Evolutionary conservation across 1,140 invertebrate species (phyloP).

Genomic region (Camponotus pennsylvanicus): DNA sequence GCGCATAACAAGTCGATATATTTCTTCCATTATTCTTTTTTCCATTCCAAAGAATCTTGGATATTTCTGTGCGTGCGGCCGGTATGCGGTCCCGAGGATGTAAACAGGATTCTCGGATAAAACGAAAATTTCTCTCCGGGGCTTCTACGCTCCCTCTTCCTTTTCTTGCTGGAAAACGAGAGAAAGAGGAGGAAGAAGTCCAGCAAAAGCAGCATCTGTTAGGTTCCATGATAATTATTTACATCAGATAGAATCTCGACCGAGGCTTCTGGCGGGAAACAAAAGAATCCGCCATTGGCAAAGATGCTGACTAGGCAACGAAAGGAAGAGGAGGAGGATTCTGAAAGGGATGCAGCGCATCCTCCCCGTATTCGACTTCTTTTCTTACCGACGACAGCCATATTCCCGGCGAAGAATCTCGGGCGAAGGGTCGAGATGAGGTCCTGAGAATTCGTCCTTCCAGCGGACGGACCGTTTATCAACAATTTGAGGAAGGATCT

Average conservation of each 20-base stretch:
- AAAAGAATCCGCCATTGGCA: constrained; percentile 81
- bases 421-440: constrained; percentile 53
- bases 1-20: constrained; percentile 27
- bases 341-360: constrained; percentile 49
- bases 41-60: constrained; percentile 41
- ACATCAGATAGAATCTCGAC: constrained; percentile 85
- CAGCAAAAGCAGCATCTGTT: constrained; percentile 76
- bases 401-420: constrained; percentile 26
- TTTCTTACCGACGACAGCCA: constrained; percentile 63
- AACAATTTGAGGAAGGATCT: constrained; percentile 46
- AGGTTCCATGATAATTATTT: constrained; percentile 85
- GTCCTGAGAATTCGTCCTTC: constrained; percentile 68
- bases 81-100: background rate
- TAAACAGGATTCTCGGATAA: constrained; percentile 70
- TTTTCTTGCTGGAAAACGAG: constrained; percentile 32
- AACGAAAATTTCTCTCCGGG: constrained; percentile 75
- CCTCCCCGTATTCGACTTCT: constrained; percentile 54
- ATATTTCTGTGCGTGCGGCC: constrained; percentile 40
- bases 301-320: constrained; percentile 60
- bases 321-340: constrained; percentile 48
- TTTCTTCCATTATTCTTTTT: constrained; percentile 33
- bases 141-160: constrained; percentile 61
- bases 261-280: constrained; percentile 81
- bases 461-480: constrained; percentile 10
- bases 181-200: constrained; percentile 36